Evolutionary conservation across 1,140 invertebrate species (phyloP).

Genomic region (Phortica variegata): DNA sequence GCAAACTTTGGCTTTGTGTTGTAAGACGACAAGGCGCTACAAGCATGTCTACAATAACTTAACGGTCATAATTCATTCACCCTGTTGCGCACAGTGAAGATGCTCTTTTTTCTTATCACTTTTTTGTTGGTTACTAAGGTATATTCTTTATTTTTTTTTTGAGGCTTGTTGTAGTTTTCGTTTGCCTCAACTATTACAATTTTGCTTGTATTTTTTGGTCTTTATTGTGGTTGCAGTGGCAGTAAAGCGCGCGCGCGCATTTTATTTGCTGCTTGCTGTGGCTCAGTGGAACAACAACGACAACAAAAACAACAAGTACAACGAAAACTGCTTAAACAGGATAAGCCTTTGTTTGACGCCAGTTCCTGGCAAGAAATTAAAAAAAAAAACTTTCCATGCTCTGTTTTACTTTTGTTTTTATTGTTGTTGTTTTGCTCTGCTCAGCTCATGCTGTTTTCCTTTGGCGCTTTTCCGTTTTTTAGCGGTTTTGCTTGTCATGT

Average conservation of each 20-base stretch:
- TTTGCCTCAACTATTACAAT: no score
- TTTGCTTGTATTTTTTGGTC: no score
- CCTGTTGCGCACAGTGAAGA: conserved; percentile 36
- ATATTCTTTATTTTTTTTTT: no score
- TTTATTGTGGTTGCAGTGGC: no score
- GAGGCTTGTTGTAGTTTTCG: neutral
- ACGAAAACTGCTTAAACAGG: conserved; percentile 34
- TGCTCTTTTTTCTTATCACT: conserved; percentile 21
- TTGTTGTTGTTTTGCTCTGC: no score
- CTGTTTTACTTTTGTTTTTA: no score
- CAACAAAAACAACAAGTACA: conserved; percentile 5
- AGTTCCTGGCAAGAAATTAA: conserved; percentile 13
- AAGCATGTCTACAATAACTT: conserved; percentile 50
- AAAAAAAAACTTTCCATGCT: no score
- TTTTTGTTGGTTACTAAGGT: conserved; percentile 22
- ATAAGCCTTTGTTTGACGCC: conserved; percentile 54
- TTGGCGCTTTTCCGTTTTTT: conserved; percentile 35
- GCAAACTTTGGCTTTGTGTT: conserved; percentile 48
- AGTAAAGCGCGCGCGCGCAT: no score
- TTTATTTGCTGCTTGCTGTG: conserved; percentile 15
- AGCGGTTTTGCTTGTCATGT: conserved; percentile 39
- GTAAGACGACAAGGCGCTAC: conserved; percentile 12
- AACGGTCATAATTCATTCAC: conserved; percentile 49
- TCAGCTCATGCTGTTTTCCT: no score
- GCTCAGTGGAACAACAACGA: conserved; percentile 1